phyloP scores from a whole-genome alignment of 2,797 vertebrate genomes.

The Valencia hispanica region DNA sequence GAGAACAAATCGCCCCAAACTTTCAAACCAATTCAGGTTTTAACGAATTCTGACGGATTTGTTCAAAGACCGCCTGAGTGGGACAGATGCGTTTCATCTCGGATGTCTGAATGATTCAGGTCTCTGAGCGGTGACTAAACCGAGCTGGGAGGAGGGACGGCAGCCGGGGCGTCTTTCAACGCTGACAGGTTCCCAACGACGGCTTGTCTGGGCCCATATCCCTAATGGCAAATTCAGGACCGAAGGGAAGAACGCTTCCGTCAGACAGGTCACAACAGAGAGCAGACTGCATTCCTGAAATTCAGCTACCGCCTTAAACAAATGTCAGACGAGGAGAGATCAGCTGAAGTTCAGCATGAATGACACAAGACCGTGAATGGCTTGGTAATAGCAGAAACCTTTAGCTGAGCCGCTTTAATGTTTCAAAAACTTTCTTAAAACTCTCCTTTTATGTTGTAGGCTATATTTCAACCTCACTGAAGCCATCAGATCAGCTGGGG shows the following conservation, averaged over 20 bases:
- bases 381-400: slow-evolving; percentile 19
- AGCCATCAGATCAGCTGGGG: not conserved
- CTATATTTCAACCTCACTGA: not conserved
- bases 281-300: slow-evolving; percentile 24
- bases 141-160: slow-evolving; percentile 15
- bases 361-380: slow-evolving; percentile 12
- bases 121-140: slow-evolving; percentile 51
- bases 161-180: slow-evolving; percentile 23
- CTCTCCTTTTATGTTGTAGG: not conserved
- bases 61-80: slow-evolving; percentile 40
- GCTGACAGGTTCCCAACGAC: slow-evolving; percentile 49
- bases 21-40: slow-evolving; percentile 44
- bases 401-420: not conserved
- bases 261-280: slow-evolving; percentile 42
- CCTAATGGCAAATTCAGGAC: slow-evolving; percentile 55
- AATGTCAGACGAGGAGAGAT: slow-evolving; percentile 19
- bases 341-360: slow-evolving; percentile 11
- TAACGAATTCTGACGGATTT: slow-evolving; percentile 48
- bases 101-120: slow-evolving; percentile 53
- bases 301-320: slow-evolving; percentile 2
- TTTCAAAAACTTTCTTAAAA: not conserved
- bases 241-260: slow-evolving; percentile 30
- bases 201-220: slow-evolving; percentile 59
- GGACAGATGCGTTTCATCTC: slow-evolving; percentile 63
- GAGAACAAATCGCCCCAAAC: slow-evolving; percentile 50